These are phyloP conservation scores for Pituophis catenifer DNA, from an alignment of 2,113 vertebrate species.

Conservation along the genomic window DNA sequence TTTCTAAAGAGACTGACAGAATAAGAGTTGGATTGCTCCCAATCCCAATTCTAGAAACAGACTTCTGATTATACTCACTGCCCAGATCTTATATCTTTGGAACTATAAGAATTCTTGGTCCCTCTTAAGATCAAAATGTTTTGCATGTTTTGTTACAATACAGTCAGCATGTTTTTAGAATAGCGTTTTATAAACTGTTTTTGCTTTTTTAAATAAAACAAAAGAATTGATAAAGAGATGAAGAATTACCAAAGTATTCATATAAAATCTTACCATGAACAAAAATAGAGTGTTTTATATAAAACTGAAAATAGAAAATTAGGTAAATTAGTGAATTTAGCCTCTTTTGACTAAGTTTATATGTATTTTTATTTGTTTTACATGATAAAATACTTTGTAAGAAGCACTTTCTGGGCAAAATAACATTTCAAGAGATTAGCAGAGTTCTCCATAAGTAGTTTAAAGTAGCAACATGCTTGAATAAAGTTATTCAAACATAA, in stretches of 20 bases:
- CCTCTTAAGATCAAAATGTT: neutral
- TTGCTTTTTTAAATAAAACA: neutral
- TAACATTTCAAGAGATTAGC: neutral
- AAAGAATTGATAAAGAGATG: neutral
- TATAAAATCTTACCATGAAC: neutral
- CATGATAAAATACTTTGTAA: neutral
- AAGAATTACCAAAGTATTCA: neutral
- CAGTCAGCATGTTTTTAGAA: constrained; percentile 5
- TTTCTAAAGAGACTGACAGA: neutral
- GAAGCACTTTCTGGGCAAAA: constrained; percentile 16
- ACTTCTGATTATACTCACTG: neutral
- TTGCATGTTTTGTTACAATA: neutral
- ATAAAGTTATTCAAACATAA: neutral
- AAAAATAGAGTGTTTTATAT: constrained; percentile 27
- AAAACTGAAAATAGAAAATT: constrained; percentile 60
- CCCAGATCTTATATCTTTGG: neutral
- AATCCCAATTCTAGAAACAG: neutral
- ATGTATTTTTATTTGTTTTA: constrained; percentile 5
- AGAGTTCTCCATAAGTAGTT: neutral
- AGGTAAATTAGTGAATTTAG: constrained; percentile 50
- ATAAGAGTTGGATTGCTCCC: neutral
- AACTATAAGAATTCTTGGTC: neutral
- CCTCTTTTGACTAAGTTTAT: neutral
- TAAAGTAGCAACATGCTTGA: constrained; percentile 3
- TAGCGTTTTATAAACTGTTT: neutral